Conservation (phyloP, 2,113 vertebrate genomes). For the Thinocorus orbignyianus region DNA sequence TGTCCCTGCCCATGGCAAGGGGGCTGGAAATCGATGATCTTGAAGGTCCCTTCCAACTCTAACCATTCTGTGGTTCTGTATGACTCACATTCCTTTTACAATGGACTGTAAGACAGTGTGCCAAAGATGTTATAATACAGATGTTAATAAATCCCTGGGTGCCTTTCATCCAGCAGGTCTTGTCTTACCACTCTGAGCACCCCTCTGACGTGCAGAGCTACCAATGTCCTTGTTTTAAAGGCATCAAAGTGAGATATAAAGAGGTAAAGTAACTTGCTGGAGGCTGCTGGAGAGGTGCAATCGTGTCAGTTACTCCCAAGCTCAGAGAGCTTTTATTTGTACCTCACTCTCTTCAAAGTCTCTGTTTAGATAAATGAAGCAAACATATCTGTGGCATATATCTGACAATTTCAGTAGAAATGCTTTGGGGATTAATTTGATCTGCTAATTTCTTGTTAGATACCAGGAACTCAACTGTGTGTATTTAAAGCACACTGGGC, state of each 20-base stretch:
- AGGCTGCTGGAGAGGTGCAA: neutral
- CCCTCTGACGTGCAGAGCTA: neutral
- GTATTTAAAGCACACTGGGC: neutral
- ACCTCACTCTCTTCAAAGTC: neutral
- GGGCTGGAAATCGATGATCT: no score
- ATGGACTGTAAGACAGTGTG: neutral
- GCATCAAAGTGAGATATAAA: neutral
- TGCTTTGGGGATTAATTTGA: neutral
- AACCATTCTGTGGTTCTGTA: no score
- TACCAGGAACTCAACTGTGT: neutral
- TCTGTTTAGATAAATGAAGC: neutral
- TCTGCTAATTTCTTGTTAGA: neutral
- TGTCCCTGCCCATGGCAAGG: no score
- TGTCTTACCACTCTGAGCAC: neutral
- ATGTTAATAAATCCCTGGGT: neutral
- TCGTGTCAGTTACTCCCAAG: neutral
- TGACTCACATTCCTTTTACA: neutral
- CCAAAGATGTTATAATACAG: neutral
- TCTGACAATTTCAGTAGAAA: neutral
- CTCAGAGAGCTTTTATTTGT: neutral
- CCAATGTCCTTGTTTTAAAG: neutral
- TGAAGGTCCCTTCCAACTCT: no score
- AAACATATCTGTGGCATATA: neutral
- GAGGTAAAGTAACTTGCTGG: constrained; percentile 4
- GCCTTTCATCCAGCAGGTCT: constrained; percentile 10